phyloP scores from a whole-genome alignment of 2,797 vertebrate species.

The Strix occidentalis region DNA sequence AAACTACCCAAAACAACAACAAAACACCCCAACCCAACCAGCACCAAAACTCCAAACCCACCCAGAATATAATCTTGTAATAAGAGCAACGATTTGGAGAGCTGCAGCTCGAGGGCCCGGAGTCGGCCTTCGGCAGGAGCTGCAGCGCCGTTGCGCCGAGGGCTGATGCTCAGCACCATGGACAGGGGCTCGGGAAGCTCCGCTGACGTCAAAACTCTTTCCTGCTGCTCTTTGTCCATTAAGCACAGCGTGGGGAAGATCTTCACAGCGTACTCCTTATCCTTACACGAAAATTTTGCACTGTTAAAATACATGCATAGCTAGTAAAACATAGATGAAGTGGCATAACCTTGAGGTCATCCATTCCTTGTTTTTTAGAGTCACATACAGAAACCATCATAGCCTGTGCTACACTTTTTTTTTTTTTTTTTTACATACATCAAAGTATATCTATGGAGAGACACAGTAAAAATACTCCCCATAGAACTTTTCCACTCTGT shows the following conservation, averaged over 20 bases:
- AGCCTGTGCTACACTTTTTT: rapidly evolving
- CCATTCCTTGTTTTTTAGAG: neutral
- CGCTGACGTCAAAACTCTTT: rapidly evolving
- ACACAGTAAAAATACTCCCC: neutral
- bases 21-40: neutral
- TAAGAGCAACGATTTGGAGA: neutral
- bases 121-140: rapidly evolving
- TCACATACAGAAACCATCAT: neutral
- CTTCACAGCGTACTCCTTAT: neutral
- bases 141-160: rapidly evolving
- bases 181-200: neutral
- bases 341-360: neutral
- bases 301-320: neutral
- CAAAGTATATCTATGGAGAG: neutral
- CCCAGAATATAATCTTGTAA: neutral
- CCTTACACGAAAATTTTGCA: neutral
- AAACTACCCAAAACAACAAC: neutral
- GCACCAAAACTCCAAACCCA: neutral
- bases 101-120: neutral
- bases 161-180: conserved; percentile 20
- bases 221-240: neutral
- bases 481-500: neutral
- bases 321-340: neutral
- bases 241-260: neutral
- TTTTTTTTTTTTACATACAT: too few relatives aligned